Base-by-base conservation (phyloP, 2,797 vertebrate species). In the Poecilia picta region DNA sequence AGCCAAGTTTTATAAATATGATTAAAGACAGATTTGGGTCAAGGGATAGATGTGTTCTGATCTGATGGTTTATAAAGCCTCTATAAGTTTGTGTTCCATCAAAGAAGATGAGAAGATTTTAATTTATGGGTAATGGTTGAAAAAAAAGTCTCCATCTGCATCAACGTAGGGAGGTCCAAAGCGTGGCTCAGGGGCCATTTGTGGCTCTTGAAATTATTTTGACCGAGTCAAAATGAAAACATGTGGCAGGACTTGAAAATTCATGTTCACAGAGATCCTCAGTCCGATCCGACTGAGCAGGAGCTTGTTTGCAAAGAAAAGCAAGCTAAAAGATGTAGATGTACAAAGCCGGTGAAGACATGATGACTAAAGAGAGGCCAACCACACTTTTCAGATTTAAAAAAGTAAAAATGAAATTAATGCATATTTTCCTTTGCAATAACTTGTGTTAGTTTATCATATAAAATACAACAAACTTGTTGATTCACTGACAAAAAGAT, bases 361-460 rank as follows among this genome's bases (percentile, higher is more conserved):
- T 15, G 55, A 5, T 2, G 13, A 13, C 57, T 59, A 12, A 57
- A n/a, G 25, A 55, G 53, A n/a, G 25, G 53, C 49, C 49, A 25
- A 25, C 66, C 66, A 70, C 39, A 70, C 43, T 71, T 71, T 71
- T 71, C 68, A 71, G 68, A 71, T 46, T 71, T 28, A 71, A 28
- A 71, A n/a, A 45, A 0, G 23, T 28, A 45, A 45, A 45, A 15
- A 15, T 13, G 4, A 25, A 43, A 68, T 25, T 20, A 23, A 25
- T 68, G 4, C 10, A 12, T 11, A 20, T 11, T 68, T 66, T 23
- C 18, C 31, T 39, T 33, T 7, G 6, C 36, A 68, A 5, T 41
- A 41, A 16, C 18, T 23, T 64, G 31, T 36, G 57, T 62, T 62
- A 4, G 36, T 68, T 39, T 23, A 12, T 41, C 20, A 13, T 25